Evolutionary conservation across 2,113 vertebrate species (phyloP).

Genomic region (Engraulis encrasicolus): DNA sequence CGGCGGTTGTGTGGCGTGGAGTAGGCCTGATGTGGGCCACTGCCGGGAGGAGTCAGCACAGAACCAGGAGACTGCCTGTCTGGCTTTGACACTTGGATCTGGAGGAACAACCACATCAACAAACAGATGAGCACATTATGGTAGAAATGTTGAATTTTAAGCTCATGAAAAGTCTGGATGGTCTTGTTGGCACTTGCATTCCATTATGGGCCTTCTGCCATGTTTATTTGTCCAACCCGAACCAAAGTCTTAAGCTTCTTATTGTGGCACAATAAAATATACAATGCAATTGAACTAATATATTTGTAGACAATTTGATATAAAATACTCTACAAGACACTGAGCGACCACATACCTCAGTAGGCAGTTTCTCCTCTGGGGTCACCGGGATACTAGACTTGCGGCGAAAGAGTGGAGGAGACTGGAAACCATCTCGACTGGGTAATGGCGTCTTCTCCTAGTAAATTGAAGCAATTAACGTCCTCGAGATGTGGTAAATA

Average conservation of each 20-base stretch:
- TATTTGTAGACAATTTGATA: no score
- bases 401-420: slow-evolving; percentile 70
- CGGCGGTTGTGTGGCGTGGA: slow-evolving; percentile 78
- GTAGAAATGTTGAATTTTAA: no score
- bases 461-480: slow-evolving; percentile 10
- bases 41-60: slow-evolving; percentile 55
- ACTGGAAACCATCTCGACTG: slow-evolving; percentile 66
- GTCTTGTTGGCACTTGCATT: no score
- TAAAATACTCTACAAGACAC: neutral
- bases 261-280: no score
- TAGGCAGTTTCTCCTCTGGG: slow-evolving; percentile 63
- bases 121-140: no score
- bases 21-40: slow-evolving; percentile 70
- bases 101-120: neutral
- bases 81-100: slow-evolving; percentile 36
- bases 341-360: slow-evolving; percentile 45
- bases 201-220: no score
- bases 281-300: no score
- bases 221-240: no score
- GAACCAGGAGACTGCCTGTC: slow-evolving; percentile 58
- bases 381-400: slow-evolving; percentile 52
- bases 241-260: no score
- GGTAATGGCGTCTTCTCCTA: slow-evolving; percentile 58
- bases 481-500: no score
- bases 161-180: no score